Base-by-base conservation (phyloP, 2,113 vertebrate genomes). In the Elaphurus davidianus region DNA sequence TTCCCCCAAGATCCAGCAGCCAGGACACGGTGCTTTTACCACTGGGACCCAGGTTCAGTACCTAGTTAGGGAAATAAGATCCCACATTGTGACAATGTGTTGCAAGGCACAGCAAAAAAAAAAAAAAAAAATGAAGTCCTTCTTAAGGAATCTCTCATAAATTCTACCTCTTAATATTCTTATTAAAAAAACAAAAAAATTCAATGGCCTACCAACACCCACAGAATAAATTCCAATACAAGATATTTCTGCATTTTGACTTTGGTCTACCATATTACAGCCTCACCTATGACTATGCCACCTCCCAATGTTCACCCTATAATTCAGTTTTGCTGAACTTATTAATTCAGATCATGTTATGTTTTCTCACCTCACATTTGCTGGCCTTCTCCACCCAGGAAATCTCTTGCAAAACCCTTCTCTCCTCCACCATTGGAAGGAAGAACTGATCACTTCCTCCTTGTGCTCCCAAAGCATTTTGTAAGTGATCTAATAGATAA, bases 101-200 rank as follows among this genome's bases (percentile, higher is more conserved):
- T 47, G 28, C 45, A 33, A 50, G 9, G 30, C 0, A 0, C 16
- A 47, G 28, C 14, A 13, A 28, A 9, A 27, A 7, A 74, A 76
- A 76, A 74, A 25, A 74, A 27, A 27, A 94, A 96, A 96, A 67
- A 93, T 81, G 10, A 52, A 52, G 78, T n/a, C 79, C 11, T 78
- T 47, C 55, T 43, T 76, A 36, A 94, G 16, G 19, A 78, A 95
- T 90, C 90, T 87, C 87, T 95, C 83, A 78, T 76, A 96, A 82
- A 13, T 87, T 57, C 95, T 79, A 67, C 87, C 76, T 55, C 76
- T 28, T 91, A 97, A 97, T 97, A 88, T 92, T 97, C 91, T 36
- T 9, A 0, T 59, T 50, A 5, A 40, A 33, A 27, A 74, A 23
- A 50, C 6, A 10, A 21, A 59, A 60, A 60, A 79, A 33, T 50